These are phyloP conservation scores for Pteruthius melanotis DNA, from an alignment of 2,113 vertebrate genomes.

Conservation along the genomic window DNA sequence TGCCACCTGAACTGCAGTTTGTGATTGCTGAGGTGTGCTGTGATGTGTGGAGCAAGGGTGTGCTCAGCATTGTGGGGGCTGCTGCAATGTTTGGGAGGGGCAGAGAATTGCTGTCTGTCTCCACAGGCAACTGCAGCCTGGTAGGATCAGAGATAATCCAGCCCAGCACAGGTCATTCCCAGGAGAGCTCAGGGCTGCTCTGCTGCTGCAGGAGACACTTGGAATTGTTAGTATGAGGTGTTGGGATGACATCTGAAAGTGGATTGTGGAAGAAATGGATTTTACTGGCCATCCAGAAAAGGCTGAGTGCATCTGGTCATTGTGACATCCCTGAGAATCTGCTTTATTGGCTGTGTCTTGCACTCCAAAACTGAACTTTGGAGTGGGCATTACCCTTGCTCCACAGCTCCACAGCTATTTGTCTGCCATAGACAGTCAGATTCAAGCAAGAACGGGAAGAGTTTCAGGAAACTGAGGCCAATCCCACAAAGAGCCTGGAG, in stretches of 20 bases:
- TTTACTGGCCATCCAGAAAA: not conserved
- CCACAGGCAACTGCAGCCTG: not conserved
- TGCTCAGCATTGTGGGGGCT: not conserved
- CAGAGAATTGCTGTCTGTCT: not conserved
- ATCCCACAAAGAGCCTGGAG: not conserved
- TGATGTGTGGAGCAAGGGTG: not conserved
- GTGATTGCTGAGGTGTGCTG: not conserved
- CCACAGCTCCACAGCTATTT: not conserved
- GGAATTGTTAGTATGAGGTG: not conserved
- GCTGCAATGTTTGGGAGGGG: not conserved
- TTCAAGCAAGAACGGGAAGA: not conserved
- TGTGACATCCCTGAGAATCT: not conserved
- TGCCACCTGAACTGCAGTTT: not conserved
- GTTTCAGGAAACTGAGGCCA: not conserved
- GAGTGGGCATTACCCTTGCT: not conserved
- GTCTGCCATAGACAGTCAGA: not conserved
- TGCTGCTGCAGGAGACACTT: not conserved
- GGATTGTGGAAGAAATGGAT: not conserved
- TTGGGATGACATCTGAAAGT: not conserved
- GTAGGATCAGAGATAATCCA: not conserved
- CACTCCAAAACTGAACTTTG: not conserved
- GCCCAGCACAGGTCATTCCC: not conserved
- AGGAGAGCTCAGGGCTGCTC: not conserved
- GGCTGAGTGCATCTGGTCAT: not conserved
- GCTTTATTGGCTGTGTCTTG: not conserved